Evolutionary conservation across 2,888 invertebrate genomes (phyloP).

Genomic region (Heliconius hortense): DNA sequence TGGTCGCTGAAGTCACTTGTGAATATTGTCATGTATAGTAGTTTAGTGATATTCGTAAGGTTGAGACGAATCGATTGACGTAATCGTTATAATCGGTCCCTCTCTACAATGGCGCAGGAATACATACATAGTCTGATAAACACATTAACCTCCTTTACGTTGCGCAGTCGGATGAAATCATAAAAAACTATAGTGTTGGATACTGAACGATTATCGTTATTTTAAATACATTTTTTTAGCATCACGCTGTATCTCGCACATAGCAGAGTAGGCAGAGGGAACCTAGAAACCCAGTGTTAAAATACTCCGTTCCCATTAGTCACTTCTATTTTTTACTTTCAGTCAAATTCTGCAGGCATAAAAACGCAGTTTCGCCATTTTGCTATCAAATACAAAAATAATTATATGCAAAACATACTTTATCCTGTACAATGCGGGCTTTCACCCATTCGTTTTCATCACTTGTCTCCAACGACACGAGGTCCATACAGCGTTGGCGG

Average conservation of each 20-base stretch:
- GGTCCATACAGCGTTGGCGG: constrained; percentile 94
- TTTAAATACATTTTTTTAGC: too few relatives aligned
- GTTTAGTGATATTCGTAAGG: not conserved
- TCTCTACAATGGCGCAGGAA: too few relatives aligned
- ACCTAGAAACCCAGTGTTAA: too few relatives aligned
- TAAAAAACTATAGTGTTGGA: not conserved
- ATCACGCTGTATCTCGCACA: too few relatives aligned
- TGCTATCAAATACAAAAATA: not conserved
- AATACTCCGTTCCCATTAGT: too few relatives aligned
- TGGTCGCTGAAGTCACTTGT: not conserved
- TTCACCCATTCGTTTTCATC: constrained; percentile 95
- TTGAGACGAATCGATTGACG: not conserved
- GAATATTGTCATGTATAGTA: not conserved
- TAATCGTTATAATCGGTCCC: too few relatives aligned
- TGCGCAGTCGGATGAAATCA: not conserved
- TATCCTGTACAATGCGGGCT: constrained; percentile 87
- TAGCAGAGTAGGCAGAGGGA: too few relatives aligned
- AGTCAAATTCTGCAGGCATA: too few relatives aligned
- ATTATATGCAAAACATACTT: constrained; percentile 75
- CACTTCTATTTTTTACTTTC: too few relatives aligned
- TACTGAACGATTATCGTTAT: too few relatives aligned
- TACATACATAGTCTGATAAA: not conserved
- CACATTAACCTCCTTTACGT: not conserved
- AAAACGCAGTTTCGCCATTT: not conserved
- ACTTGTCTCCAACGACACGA: constrained; percentile 91